These are phyloP conservation scores for Drosophila persimilis DNA, from an alignment of 1,140 invertebrate genomes.

Conservation along the genomic window DNA sequence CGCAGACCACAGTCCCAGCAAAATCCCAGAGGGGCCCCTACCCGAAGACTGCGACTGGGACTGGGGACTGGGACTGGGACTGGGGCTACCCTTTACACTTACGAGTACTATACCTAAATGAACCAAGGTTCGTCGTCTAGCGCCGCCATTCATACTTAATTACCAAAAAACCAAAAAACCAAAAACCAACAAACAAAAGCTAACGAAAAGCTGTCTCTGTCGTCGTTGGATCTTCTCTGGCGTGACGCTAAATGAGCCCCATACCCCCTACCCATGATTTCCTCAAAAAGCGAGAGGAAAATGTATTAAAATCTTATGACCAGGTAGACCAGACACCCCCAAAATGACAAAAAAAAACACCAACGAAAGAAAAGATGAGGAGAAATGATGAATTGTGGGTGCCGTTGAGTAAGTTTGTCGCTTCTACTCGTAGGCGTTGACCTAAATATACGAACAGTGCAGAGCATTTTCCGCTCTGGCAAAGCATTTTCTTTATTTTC, in stretches of 20 bases:
- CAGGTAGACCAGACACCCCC: slow-evolving; percentile 66
- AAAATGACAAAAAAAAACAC: slow-evolving; percentile 2
- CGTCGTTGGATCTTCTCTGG: slow-evolving; percentile 55
- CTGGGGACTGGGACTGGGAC: slow-evolving; percentile 4
- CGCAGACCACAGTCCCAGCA: neutral
- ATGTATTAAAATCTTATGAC: slow-evolving; percentile 54
- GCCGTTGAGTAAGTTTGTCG: slow-evolving; percentile 75
- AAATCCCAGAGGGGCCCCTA: slow-evolving; percentile 50
- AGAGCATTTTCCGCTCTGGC: slow-evolving; percentile 37
- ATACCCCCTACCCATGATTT: slow-evolving; percentile 5
- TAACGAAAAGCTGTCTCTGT: slow-evolving; percentile 52
- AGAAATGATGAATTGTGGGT: slow-evolving; percentile 76
- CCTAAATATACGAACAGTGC: slow-evolving; percentile 65
- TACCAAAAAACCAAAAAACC: slow-evolving; percentile 51
- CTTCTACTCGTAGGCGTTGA: slow-evolving; percentile 75
- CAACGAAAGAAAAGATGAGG: slow-evolving; percentile 22
- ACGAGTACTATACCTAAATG: slow-evolving; percentile 30
- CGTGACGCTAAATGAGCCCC: slow-evolving; percentile 68
- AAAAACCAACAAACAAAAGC: slow-evolving; percentile 29
- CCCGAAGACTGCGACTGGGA: neutral
- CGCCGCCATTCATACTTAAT: slow-evolving; percentile 81
- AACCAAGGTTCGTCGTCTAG: slow-evolving; percentile 63
- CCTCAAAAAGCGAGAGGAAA: slow-evolving; percentile 31
- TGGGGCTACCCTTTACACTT: slow-evolving; percentile 49
- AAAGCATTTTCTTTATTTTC: slow-evolving; percentile 54